Evolutionary conservation across 2,888 invertebrate species (phyloP), one percentile per base, ranked within the genome.

Genomic region (Caenorhabditis afra): DNA sequence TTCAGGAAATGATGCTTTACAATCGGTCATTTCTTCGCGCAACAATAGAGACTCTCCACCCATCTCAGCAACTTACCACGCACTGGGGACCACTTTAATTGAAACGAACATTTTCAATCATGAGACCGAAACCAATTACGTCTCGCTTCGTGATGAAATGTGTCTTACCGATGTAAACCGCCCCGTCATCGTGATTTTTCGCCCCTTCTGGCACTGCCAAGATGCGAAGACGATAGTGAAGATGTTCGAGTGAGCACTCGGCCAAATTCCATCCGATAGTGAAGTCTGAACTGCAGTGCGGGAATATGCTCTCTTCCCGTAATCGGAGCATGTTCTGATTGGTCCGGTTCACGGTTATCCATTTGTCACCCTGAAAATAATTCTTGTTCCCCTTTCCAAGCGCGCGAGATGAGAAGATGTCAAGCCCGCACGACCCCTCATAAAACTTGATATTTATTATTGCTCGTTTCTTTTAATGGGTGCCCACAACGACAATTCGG

Each of bases 291-390:
- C 61, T 73, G 65, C 87, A 87, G 49, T 87, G 85, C 11, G 87
- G 87, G 59, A 87, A 87, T 20, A 87, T 85, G 22, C 83, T 82
- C 50, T 86, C 87, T 18, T 83, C 82, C 3, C 87, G 75, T 23
- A 84, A 44, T 37, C 55, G 37, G 10, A 84, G 62, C 11, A 61
- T 55, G 39, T 70, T 75, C 65, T 82, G 79, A 20, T 62, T 74
- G 10, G 82, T 75, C 18, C 64, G 55, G 68, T 84, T 84, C 11
- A 84, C 82, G 10, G 67, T 50, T 20, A 81, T 76, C 75, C 75
- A 75, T 59, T 66, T 65, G 47, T 80, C 80, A 61, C 59, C 62
- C 80, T 80, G 70, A 37, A 79, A 79, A 16, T 22, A 18, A 67
- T 41, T 22, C 45, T 20, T 49, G 20, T 55, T n/a, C 29, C 49